Evolutionary conservation across 2,113 vertebrate genomes (phyloP).

Genomic region (Daboia siamensis): DNA sequence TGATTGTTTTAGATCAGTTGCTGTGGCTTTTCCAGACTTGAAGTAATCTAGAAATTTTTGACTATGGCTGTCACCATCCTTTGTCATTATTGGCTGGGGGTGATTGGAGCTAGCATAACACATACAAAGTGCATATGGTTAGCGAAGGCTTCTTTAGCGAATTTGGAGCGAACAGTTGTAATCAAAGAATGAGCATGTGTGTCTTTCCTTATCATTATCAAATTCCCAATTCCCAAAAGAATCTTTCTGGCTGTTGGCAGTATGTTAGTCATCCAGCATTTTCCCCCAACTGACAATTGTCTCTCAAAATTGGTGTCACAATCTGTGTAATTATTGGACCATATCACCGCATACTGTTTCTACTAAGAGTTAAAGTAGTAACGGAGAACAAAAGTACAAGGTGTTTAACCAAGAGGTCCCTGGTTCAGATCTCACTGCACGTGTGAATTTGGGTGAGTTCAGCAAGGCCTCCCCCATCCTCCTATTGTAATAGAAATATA

Average conservation of each 20-base stretch:
- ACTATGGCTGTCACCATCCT: background rate
- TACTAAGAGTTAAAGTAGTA: background rate
- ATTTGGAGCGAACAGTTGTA: background rate
- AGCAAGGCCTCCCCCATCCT: background rate
- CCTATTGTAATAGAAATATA: background rate
- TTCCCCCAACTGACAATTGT: background rate
- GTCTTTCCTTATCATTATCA: background rate
- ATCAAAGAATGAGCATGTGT: background rate
- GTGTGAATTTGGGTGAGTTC: background rate
- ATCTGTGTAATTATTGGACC: background rate
- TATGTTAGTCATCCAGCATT: background rate
- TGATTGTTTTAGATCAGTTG: background rate
- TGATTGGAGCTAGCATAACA: background rate
- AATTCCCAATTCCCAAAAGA: background rate
- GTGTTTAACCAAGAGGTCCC: background rate
- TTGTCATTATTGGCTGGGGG: background rate
- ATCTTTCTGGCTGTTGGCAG: background rate
- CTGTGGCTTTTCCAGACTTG: background rate
- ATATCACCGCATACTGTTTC: background rate
- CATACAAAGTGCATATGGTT: background rate
- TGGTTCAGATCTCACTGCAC: background rate
- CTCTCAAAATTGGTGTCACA: background rate
- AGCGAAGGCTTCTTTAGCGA: background rate
- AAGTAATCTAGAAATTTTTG: background rate
- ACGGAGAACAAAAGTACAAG: background rate